Evolutionary conservation across 2,797 vertebrate genomes (phyloP), one percentile per base, ranked within the genome.

Genomic region (Falco concolor): DNA sequence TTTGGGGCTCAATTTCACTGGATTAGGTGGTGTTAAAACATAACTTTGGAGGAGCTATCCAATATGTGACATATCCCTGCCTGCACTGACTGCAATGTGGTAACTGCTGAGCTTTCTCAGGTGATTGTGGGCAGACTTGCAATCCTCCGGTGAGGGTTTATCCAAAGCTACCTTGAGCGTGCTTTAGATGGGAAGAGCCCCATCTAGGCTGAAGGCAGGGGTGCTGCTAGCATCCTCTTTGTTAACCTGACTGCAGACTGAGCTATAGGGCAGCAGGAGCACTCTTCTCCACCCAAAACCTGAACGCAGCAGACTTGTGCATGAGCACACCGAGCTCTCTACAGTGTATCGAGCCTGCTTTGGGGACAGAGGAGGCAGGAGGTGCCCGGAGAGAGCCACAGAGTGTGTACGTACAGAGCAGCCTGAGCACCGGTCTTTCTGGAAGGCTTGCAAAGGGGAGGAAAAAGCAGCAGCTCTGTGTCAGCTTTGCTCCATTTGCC

Each of bases 261-360:
- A 84, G 44, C 36, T 65, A 50, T 10, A 30, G 47, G 25, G 34
- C 28, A 34, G 44, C 11, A 44, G 3, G 5, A 67, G 32, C 4
- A 3, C 6, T 13, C 8, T 49, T 12, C 19, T 47, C 28, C 50
- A 15, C 47, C 45, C 2, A 10, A 53, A 38, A 16, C 10, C 22
- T 10, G 9, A 23, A 21, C 1, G 19, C 56, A 44, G 56, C 16
- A 27, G 68, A 13, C 10, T 16, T 44, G n/a, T 8, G 9, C 0
- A 0, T 24, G 53, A 5, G 10, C 15, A 28, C 7, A 16, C 23
- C 0, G 5, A 61, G 68, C 19, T 83, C 12, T 78, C 45, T 23
- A 9, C 2, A 7, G 20, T 11, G 20, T 16, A 2, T 5, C 0
- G 5, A 77, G 24, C 21, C 16, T 15, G 2, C 20, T 30, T 6